A percentile compares a stretch with the other conserved stretches of the same genome.
phyloP scores from a whole-genome alignment of 2,888 invertebrate genomes.

The Phalangium opilio region DNA sequence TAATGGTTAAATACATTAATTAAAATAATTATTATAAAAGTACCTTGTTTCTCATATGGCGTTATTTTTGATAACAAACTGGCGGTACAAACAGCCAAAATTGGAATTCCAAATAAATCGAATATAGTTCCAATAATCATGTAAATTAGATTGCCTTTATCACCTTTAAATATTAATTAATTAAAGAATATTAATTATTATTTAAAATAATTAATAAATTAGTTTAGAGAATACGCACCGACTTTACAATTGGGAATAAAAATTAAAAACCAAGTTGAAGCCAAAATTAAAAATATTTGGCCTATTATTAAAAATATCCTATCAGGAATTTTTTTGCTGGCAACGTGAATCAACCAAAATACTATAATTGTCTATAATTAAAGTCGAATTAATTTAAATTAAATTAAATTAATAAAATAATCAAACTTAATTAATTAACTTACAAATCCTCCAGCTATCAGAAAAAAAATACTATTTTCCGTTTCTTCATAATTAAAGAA shows the following conservation, averaged over 20 bases:
- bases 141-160: constrained; percentile 11
- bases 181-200: background rate
- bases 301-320: constrained; percentile 24
- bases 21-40: background rate
- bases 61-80: constrained; percentile 14
- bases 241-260: no score
- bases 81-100: constrained; percentile 12
- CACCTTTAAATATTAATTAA: constrained; percentile 12
- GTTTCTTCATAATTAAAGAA: constrained; percentile 30
- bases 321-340: constrained; percentile 28
- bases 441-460: constrained; percentile 30
- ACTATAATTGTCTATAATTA: constrained; percentile 24
- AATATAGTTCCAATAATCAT: constrained; percentile 23
- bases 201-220: no score
- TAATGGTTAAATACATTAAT: no score
- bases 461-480: constrained; percentile 33
- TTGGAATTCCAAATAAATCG: constrained; percentile 13
- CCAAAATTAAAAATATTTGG: no score
- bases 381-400: background rate
- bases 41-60: constrained; percentile 14
- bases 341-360: constrained; percentile 27
- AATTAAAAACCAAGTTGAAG: no score
- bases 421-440: background rate
- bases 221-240: no score
- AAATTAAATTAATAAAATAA: background rate